Base-by-base conservation (phyloP, 2,113 vertebrate genomes). In the Lonchura striata region DNA sequence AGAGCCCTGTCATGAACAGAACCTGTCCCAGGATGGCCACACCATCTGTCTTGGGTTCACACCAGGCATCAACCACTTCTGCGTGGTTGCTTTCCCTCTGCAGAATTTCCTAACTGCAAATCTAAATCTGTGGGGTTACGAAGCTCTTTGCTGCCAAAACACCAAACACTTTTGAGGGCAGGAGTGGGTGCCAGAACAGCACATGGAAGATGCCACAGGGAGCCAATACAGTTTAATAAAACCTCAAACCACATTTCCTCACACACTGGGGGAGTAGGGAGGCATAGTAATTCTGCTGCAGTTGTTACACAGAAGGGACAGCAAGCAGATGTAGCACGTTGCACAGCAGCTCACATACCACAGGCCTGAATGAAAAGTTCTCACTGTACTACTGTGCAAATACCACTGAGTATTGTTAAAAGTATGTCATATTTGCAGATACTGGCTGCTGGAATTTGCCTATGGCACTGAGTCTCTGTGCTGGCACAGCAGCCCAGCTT, bases 381-480 rank as follows among this genome's bases (percentile, higher is more conserved):
- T 65, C 47, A 9, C 47, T 37, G 27, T 10, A 81, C 52, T 70
- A 27, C 39, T 57, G 39, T 35, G 49, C 39, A 85, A 60, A 88
- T 65, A 69, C 35, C 53, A 41, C 12, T 23, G 30, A 60, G 22
- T 20, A 70, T 46, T 42, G 1, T 61, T 85, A 60, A 76, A 88
- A 56, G 25, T 11, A 3, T 82, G 59, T 35, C 18, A 8, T n/a
- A 49, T 82, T 80, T 80, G 79, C 35, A 88, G 63, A 65, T 4
- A 15, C 2, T 42, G 86, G 41, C 59, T 80, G 82, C 68, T 82
- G 75, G 35, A 86, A 53, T 46, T 65, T 15, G 2, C 31, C 23
- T 0, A 53, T 35, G 59, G 89, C 86, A 74, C 11, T 1, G 19
- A 93, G 49, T 35, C 20, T 44, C 28, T 0, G 0, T 0, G 0